These are phyloP conservation scores for Halictus quadricinctus DNA, from an alignment of 2,888 invertebrate species.

Conservation along the genomic window DNA sequence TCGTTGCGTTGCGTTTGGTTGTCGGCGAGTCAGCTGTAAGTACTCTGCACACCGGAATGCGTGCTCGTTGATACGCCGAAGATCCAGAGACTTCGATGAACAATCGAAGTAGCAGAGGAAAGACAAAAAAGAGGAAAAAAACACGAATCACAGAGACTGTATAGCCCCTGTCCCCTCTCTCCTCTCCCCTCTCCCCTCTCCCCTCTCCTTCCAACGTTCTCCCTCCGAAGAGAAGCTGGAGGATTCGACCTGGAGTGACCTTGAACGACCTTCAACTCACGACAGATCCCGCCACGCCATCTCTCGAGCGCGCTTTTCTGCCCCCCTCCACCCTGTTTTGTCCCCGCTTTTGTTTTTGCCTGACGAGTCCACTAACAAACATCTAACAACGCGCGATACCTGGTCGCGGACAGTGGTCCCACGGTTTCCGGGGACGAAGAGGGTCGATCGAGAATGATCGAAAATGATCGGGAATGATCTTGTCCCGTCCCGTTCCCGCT, in stretches of 20 bases:
- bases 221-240: not conserved
- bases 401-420: not conserved
- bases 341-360: conserved; percentile 46
- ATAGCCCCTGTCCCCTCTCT: not conserved
- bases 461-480: not conserved
- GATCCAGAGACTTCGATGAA: not conserved
- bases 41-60: not conserved
- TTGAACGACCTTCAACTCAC: conserved; percentile 11
- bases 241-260: not conserved
- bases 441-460: conserved; percentile 4
- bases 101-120: not conserved
- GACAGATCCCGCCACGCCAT: not conserved
- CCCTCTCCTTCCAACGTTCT: not conserved
- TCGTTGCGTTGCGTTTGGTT: conserved; percentile 44
- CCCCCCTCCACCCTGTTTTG: not conserved
- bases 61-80: not conserved
- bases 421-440: conserved; percentile 4
- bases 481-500: conserved; percentile 16
- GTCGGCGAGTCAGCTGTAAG: conserved; percentile 18
- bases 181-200: no score
- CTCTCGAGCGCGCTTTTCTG: conserved; percentile 31
- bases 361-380: conserved; percentile 46
- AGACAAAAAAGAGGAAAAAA: not conserved
- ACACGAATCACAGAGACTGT: conserved; percentile 18
- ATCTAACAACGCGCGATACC: conserved; percentile 15